Evolutionary conservation across 2,113 vertebrate species (phyloP).

Genomic region (Pseudorectes ferrugineus): DNA sequence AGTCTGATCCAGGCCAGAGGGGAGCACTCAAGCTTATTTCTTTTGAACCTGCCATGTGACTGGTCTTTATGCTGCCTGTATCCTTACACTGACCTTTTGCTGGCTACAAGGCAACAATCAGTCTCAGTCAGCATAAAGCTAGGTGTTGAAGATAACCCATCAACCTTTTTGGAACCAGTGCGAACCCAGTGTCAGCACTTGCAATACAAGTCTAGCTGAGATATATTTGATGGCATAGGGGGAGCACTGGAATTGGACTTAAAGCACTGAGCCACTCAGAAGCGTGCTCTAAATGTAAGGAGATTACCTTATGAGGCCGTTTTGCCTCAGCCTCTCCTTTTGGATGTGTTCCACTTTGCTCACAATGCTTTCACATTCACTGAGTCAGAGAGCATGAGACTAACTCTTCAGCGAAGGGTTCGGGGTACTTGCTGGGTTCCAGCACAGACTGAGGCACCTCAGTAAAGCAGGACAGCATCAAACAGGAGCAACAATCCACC

Average conservation of each 20-base stretch:
- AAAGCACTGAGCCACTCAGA: neutral
- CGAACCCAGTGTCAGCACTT: neutral
- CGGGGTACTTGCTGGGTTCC: neutral
- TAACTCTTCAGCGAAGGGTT: neutral
- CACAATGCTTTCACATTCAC: neutral
- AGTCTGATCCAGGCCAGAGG: neutral
- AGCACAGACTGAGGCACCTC: neutral
- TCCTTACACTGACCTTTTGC: neutral
- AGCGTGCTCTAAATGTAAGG: neutral
- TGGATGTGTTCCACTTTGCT: slow-evolving; percentile 2
- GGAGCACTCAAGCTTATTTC: neutral
- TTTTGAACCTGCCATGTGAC: neutral
- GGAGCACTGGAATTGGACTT: neutral
- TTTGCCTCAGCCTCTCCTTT: neutral
- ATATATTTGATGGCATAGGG: neutral
- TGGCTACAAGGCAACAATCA: neutral
- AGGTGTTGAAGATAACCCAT: neutral
- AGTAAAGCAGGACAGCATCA: neutral
- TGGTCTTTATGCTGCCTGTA: neutral
- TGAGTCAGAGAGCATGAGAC: neutral
- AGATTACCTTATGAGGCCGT: slow-evolving; percentile 24
- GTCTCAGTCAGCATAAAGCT: neutral
- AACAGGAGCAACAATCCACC: neutral
- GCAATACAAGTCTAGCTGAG: neutral
- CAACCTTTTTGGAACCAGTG: neutral